Percentiles rank a stretch among this genome's conserved stretches.
Conservation (phyloP, 2,888 invertebrate genomes). For the Catocala nupta region DNA sequence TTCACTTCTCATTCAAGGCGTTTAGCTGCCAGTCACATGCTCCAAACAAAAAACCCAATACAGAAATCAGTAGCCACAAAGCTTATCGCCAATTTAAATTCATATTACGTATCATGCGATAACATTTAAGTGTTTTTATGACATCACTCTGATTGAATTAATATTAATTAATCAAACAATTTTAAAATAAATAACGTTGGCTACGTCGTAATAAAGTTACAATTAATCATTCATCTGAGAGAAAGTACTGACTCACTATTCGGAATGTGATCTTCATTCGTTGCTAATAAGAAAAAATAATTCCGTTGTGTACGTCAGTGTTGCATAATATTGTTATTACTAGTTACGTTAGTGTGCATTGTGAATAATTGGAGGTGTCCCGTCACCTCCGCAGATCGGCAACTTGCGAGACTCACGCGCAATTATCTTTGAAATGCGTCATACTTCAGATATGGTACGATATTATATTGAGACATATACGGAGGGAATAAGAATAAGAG, state of each 20-base stretch:
- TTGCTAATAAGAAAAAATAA: constrained; percentile 56
- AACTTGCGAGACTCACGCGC: constrained; percentile 29
- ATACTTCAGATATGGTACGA: too few species aligned
- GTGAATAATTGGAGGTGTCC: constrained; percentile 35
- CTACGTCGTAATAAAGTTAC: constrained; percentile 18
- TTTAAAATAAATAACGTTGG: constrained; percentile 7
- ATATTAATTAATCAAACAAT: constrained; percentile 3
- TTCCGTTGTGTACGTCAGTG: constrained; percentile 62
- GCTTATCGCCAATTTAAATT: too few species aligned
- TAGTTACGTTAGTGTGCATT: constrained; percentile 1
- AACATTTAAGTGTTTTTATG: background rate
- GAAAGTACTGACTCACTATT: constrained; percentile 49
- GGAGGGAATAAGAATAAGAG: too few species aligned
- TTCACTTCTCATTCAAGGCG: too few species aligned
- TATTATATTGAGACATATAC: too few species aligned
- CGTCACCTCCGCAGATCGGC: constrained; percentile 50
- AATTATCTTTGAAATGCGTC: too few species aligned
- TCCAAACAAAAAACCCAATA: too few species aligned
- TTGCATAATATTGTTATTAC: constrained; percentile 63
- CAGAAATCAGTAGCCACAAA: too few species aligned
- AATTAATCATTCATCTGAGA: constrained; percentile 45
- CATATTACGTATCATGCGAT: background rate
- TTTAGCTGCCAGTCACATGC: too few species aligned
- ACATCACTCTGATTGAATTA: constrained; percentile 4
- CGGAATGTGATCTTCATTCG: constrained; percentile 67